A percentile compares a stretch with the other conserved stretches of the same genome.
Conservation (phyloP, 2,113 vertebrate species). For the Esox niger region DNA sequence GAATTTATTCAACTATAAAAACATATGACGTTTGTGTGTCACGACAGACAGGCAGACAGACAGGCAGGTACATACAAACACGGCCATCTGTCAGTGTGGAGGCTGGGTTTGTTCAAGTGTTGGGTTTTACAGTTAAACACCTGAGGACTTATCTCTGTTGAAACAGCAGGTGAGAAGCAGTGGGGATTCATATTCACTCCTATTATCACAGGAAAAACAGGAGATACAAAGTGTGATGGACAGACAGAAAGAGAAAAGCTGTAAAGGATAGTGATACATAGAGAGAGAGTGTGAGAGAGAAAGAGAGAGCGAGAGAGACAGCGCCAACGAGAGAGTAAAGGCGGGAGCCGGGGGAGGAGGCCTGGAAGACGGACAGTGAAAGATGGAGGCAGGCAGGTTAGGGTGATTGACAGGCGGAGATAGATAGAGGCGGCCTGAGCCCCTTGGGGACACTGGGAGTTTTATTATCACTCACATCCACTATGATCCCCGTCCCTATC, state of each 20-base stretch:
- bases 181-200: neutral
- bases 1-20: no score
- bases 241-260: neutral
- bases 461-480: slow-evolving; percentile 23
- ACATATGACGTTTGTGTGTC: neutral
- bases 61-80: neutral
- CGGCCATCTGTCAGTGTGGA: neutral
- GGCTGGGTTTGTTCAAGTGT: neutral
- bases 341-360: neutral
- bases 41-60: no score
- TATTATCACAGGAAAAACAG: neutral
- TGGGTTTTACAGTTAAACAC: neutral
- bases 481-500: slow-evolving; percentile 17
- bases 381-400: neutral
- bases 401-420: slow-evolving; percentile 7
- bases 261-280: neutral
- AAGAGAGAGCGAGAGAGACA: neutral
- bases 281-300: neutral
- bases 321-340: neutral
- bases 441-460: slow-evolving; percentile 9
- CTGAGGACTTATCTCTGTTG: neutral
- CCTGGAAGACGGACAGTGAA: neutral
- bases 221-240: neutral
- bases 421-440: slow-evolving; percentile 13
- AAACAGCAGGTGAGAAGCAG: neutral